These are phyloP conservation scores for Tokudaia muenninki DNA, from an alignment of 2,797 vertebrate genomes.

Conservation along the genomic window DNA sequence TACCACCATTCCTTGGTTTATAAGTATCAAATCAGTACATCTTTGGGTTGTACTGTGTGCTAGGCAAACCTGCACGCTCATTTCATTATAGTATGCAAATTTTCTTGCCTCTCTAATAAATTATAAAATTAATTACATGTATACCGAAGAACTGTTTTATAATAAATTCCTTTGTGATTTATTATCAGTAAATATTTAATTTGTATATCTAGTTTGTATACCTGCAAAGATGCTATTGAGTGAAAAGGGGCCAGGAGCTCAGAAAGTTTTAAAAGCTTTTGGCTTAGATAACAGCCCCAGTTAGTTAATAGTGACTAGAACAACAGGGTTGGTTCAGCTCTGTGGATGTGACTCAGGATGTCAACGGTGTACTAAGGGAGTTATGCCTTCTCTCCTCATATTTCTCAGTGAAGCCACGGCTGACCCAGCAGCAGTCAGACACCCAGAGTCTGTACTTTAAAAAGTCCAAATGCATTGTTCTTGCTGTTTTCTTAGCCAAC, in stretches of 20 bases:
- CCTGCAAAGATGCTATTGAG: background rate
- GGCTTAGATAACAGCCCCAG: background rate
- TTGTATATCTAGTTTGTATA: background rate
- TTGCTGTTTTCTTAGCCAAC: background rate
- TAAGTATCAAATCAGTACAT: background rate
- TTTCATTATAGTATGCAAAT: background rate
- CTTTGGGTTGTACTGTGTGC: background rate
- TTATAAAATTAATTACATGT: background rate
- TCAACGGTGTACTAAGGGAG: background rate
- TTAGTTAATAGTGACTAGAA: background rate
- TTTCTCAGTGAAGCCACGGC: background rate
- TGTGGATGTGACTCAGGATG: background rate
- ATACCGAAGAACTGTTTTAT: background rate
- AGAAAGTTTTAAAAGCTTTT: background rate
- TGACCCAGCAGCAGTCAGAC: background rate
- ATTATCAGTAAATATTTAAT: background rate
- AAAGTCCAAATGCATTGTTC: background rate
- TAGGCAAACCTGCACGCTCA: background rate
- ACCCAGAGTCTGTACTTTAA: background rate
- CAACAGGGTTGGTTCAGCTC: background rate
- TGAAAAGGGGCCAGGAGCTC: background rate
- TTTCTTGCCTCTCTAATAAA: background rate
- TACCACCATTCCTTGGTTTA: background rate
- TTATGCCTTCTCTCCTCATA: background rate
- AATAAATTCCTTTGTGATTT: background rate